Evolutionary conservation across 2,113 vertebrate species (phyloP).

Genomic region (Entelurus aequoreus): DNA sequence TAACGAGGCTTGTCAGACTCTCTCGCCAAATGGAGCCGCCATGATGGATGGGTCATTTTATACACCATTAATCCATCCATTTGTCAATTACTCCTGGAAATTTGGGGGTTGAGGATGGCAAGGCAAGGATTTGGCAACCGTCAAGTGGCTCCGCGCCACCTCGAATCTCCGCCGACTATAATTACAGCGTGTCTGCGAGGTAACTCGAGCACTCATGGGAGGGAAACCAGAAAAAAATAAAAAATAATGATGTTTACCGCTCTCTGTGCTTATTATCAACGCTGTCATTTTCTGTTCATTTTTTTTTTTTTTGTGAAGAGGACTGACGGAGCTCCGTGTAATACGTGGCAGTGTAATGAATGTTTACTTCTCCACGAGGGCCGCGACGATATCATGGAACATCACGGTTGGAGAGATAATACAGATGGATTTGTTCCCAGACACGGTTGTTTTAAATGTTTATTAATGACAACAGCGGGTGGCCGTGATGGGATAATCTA

Average conservation of each 20-base stretch:
- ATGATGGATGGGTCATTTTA: constrained; percentile 64
- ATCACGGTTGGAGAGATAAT: constrained; percentile 1
- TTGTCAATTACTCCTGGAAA: constrained; percentile 65
- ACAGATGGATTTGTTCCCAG: constrained; percentile 27
- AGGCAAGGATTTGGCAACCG: constrained; percentile 38
- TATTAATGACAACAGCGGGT: constrained; percentile 16
- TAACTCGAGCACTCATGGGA: background rate
- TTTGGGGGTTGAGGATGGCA: constrained; percentile 29
- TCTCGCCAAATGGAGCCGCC: constrained; percentile 43
- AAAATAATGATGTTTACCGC: constrained; percentile 31
- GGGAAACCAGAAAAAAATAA: constrained; percentile 17
- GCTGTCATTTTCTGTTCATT: constrained; percentile 25
- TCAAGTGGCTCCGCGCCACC: constrained; percentile 47
- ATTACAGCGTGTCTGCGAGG: constrained; percentile 43
- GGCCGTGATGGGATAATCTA: constrained; percentile 28
- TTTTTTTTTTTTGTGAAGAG: constrained; percentile 23
- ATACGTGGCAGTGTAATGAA: constrained; percentile 30
- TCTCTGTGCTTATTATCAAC: constrained; percentile 24
- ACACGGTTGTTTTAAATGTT: constrained; percentile 19
- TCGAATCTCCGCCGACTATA: constrained; percentile 44
- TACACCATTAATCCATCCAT: constrained; percentile 65
- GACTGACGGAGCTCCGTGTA: constrained; percentile 14
- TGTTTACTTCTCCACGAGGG: constrained; percentile 19
- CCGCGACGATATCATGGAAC: constrained; percentile 21
- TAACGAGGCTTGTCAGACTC: constrained; percentile 37